Conservation (phyloP, 1,140 invertebrate species). For the Scaptomyza hsui region DNA sequence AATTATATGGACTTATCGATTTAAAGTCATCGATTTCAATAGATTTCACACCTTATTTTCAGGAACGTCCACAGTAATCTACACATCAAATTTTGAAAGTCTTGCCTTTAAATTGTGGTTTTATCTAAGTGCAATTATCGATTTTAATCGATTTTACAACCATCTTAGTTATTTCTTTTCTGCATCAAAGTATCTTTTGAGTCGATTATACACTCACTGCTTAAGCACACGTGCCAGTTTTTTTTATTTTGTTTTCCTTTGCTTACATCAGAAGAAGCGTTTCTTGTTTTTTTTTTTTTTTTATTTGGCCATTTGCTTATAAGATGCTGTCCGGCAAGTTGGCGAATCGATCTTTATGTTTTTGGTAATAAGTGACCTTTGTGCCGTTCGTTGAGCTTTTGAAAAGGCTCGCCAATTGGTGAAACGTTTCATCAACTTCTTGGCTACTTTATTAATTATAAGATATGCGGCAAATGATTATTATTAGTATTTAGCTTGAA, state of each 20-base stretch:
- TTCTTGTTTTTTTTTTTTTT: slow-evolving; percentile 4
- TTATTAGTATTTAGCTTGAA: slow-evolving; percentile 11
- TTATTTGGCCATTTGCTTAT: slow-evolving; percentile 1
- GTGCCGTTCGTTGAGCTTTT: slow-evolving; percentile 21
- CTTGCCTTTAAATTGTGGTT: no score
- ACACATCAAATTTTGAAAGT: no score
- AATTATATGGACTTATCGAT: no score
- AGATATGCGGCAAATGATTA: slow-evolving; percentile 1
- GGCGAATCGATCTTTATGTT: not conserved
- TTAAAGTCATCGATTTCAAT: no score
- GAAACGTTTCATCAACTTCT: not conserved
- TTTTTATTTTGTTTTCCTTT: not conserved
- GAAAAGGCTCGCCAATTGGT: slow-evolving; percentile 3
- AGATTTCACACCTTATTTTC: no score
- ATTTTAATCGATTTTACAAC: no score
- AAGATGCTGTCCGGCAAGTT: slow-evolving; percentile 3
- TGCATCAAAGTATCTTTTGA: not conserved
- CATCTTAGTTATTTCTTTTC: no score
- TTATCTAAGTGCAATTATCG: no score
- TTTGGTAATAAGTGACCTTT: slow-evolving; percentile 10
- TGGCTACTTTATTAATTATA: slow-evolving; percentile 19
- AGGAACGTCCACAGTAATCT: no score
- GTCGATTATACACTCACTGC: not conserved
- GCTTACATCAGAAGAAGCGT: slow-evolving; percentile 11
- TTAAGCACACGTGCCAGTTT: not conserved